A percentile compares a stretch with the other conserved stretches of the same genome.
Evolutionary conservation across 2,113 vertebrate species (phyloP).

Genomic region (Festucalex cinctus): DNA sequence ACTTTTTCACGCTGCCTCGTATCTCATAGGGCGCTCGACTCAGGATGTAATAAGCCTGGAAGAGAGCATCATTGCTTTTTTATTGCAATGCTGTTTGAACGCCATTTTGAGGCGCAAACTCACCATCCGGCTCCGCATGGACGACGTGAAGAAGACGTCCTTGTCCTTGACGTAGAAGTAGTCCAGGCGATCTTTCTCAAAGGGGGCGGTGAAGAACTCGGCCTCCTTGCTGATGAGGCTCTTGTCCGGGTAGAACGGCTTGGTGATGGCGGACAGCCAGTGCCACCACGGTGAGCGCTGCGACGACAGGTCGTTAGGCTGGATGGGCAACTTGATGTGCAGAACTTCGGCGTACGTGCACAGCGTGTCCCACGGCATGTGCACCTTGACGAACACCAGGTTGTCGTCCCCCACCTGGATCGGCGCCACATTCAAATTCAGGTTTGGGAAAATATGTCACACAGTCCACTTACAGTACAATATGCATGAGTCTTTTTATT

Average conservation of each 20-base stretch:
- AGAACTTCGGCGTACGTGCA: conserved; percentile 86
- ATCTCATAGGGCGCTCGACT: conserved; percentile 82
- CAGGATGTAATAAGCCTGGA: conserved; percentile 85
- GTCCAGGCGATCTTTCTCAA: conserved; percentile 78
- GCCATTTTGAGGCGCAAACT: neutral
- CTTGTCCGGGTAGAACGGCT: conserved; percentile 79
- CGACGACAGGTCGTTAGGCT: conserved; percentile 76
- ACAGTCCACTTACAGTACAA: too few relatives aligned
- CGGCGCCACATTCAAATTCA: too few relatives aligned
- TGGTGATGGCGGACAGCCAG: conserved; percentile 80
- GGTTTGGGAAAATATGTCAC: too few relatives aligned
- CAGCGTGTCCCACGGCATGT: conserved; percentile 87
- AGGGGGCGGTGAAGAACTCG: conserved; percentile 88
- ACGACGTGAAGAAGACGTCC: conserved; percentile 85
- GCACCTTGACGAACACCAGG: conserved; percentile 83
- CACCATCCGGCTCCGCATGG: conserved; percentile 88
- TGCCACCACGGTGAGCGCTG: conserved; percentile 77
- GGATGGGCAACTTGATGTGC: conserved; percentile 89
- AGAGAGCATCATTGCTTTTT: neutral
- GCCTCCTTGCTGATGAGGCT: conserved; percentile 79
- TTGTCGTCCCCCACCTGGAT: conserved; percentile 80
- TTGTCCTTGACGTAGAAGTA: conserved; percentile 79
- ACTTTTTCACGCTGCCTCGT: conserved; percentile 77
- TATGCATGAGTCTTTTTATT: too few relatives aligned
- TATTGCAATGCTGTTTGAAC: neutral